phyloP scores from a whole-genome alignment of 2,888 invertebrate species.

The Slavum lentiscoides region DNA sequence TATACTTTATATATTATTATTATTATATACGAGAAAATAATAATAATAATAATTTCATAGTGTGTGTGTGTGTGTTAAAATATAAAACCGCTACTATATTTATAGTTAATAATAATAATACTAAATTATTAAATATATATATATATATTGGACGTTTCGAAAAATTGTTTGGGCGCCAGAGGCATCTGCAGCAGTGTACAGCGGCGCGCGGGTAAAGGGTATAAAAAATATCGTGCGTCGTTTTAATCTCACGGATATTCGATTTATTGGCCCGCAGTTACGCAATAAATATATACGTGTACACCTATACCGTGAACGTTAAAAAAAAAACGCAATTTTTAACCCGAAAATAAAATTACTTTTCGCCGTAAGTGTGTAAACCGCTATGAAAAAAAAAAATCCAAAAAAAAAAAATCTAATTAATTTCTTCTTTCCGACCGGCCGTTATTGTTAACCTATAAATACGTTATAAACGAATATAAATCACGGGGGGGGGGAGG shows the following conservation, averaged over 20 bases:
- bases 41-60: not conserved
- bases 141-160: slow-evolving; percentile 20
- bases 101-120: slow-evolving; percentile 15
- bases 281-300: slow-evolving; percentile 44
- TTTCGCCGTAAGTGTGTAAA: no score
- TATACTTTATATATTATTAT: not conserved
- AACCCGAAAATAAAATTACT: slow-evolving; percentile 1
- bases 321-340: not conserved
- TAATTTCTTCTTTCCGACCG: no score
- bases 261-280: slow-evolving; percentile 47
- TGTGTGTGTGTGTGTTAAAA: slow-evolving; percentile 6
- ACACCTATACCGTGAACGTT: not conserved
- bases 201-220: no score
- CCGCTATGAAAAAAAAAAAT: not conserved
- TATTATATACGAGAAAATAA: not conserved
- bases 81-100: not conserved
- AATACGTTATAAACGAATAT: no score
- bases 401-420: not conserved
- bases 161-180: slow-evolving; percentile 23
- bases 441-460: no score
- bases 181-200: no score
- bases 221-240: not conserved
- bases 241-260: slow-evolving; percentile 33
- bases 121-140: slow-evolving; percentile 11
- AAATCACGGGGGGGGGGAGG: no score